Evolutionary conservation across 2,113 vertebrate genomes (phyloP).

Genomic region (Macrotis lagotis): DNA sequence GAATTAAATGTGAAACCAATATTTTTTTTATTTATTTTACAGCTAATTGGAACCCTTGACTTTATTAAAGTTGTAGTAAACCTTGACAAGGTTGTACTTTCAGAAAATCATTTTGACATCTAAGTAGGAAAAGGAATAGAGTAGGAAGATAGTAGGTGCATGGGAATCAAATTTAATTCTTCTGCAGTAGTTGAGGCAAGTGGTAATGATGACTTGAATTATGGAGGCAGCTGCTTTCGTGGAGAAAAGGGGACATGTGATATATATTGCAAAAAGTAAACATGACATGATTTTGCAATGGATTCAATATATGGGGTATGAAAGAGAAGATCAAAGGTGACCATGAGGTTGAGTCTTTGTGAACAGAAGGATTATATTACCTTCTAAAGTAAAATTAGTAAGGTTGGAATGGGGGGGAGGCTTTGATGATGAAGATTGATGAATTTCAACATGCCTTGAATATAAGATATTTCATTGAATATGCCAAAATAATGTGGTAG

Average conservation of each 20-base stretch:
- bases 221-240: neutral
- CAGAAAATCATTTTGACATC: neutral
- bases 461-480: neutral
- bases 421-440: neutral
- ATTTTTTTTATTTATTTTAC: neutral
- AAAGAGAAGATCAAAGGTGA: neutral
- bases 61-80: neutral
- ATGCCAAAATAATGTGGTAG: neutral
- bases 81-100: neutral
- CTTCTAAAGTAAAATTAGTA: neutral
- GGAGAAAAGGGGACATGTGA: neutral
- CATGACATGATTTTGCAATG: neutral
- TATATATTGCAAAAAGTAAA: neutral
- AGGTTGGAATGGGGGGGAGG: neutral
- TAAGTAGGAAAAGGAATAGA: neutral
- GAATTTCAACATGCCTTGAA: neutral
- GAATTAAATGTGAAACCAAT: neutral
- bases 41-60: neutral
- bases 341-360: neutral
- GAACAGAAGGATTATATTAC: neutral
- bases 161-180: neutral
- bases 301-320: neutral
- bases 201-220: neutral
- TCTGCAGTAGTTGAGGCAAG: neutral
- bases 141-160: neutral